Evolutionary conservation across 2,888 invertebrate genomes (phyloP), one percentile per base, ranked within the genome.

Genomic region (Anthophora plumipes): DNA sequence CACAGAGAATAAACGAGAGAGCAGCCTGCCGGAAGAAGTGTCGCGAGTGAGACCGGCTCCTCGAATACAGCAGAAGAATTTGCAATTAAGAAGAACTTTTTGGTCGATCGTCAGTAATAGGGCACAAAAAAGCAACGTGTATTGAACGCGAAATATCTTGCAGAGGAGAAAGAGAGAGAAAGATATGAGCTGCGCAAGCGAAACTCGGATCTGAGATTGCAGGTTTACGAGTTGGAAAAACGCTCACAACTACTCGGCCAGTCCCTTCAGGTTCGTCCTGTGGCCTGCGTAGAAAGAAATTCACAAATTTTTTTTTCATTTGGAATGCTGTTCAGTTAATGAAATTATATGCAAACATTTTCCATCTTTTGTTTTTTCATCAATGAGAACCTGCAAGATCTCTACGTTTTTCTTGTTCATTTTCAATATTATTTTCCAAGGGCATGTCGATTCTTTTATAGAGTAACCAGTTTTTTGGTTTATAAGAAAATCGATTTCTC

Each of bases 161-260:
- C 93, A 93, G 93, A 93, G 91, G 93, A 93, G 90, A 93, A 92
- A 93, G 92, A 92, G 91, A 92, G 90, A 92, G 90, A 93, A 92
- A 93, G 92, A 92, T 93, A 93, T 92, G 93, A 93, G 90, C 92
- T 92, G 90, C 92, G 92, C 90, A 93, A 93, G 90, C 93, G 92
- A 93, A 93, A 93, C 92, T 91, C 93, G 91, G 93, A 93, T 90
- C 93, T 93, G 91, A 93, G 92, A 93, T 91, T 93, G 92, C 92
- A 93, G 91, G 93, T 93, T 92, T 93, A 92, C 91, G 93, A 93
- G 91, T 92, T 93, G 93, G 93, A 93, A 93, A 93, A 93, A 91
- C 93, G 93, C 90, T 93, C 93, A 85, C 93, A 93, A 92, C 92
- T 93, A 89, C 93, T 93, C 90, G 92, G 92, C 92, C 93, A 93